Evolutionary conservation across 2,113 vertebrate genomes (phyloP).

Genomic region (Xiphorhynchus elegans): DNA sequence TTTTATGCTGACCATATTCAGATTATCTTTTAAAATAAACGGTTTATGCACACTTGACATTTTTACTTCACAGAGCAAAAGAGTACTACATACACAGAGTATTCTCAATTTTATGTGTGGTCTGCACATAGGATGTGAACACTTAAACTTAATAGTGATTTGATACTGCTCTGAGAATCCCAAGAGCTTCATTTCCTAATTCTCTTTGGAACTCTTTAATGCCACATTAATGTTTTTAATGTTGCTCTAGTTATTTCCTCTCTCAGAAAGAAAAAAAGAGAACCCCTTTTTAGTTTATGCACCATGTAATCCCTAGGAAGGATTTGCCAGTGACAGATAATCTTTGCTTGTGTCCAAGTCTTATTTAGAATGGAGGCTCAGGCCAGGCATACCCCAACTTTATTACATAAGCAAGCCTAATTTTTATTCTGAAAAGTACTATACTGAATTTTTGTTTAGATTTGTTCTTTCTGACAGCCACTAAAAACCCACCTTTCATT

Average conservation of each 20-base stretch:
- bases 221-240: neutral
- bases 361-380: constrained; percentile 1
- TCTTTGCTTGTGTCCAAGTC: neutral
- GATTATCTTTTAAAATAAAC: neutral
- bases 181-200: neutral
- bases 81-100: rapidly evolving
- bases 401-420: neutral
- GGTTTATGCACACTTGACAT: neutral
- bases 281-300: constrained; percentile 8
- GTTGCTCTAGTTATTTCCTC: neutral
- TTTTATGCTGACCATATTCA: neutral
- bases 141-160: neutral
- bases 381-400: neutral
- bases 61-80: neutral
- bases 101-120: neutral
- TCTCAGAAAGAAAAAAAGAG: constrained; percentile 24
- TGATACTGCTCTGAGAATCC: neutral
- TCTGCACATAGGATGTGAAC: neutral
- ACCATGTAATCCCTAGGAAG: constrained; percentile 18
- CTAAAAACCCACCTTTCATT: neutral
- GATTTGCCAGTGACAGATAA: constrained; percentile 34
- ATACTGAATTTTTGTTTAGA: neutral
- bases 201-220: neutral
- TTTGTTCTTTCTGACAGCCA: neutral
- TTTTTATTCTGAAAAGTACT: neutral